phyloP scores from a whole-genome alignment of 2,113 vertebrate species.

The Alethe diademata region DNA sequence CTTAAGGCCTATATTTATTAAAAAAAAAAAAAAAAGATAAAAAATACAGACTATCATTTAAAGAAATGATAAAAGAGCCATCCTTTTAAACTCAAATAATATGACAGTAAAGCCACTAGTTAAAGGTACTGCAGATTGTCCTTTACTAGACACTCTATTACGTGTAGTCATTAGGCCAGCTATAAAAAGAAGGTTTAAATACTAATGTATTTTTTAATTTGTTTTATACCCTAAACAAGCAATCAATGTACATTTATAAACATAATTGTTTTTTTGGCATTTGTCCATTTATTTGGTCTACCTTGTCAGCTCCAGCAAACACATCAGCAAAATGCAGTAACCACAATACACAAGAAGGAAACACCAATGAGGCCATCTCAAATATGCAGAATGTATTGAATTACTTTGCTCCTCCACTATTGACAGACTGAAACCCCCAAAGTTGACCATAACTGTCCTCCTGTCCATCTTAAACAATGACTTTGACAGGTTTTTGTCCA shows the following conservation, averaged over 20 bases:
- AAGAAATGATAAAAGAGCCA: slow-evolving; percentile 57
- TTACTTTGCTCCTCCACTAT: slow-evolving; percentile 58
- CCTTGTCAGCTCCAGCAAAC: slow-evolving; percentile 69
- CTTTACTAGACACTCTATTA: slow-evolving; percentile 68
- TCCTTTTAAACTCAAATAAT: slow-evolving; percentile 68
- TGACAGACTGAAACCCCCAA: slow-evolving; percentile 65
- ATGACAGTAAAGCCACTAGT: slow-evolving; percentile 57
- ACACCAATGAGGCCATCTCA: slow-evolving; percentile 52
- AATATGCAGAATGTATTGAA: slow-evolving; percentile 71
- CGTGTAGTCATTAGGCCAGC: slow-evolving; percentile 63
- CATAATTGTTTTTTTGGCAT: slow-evolving; percentile 87
- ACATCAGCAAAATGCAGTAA: slow-evolving; percentile 65
- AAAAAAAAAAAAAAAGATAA: background rate
- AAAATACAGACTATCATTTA: slow-evolving; percentile 33
- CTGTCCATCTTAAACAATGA: slow-evolving; percentile 11
- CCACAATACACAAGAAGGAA: slow-evolving; percentile 52
- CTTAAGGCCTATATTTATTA: background rate
- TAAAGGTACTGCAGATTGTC: slow-evolving; percentile 66
- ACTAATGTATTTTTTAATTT: slow-evolving; percentile 85
- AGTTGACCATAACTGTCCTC: slow-evolving; percentile 47
- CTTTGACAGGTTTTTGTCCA: slow-evolving; percentile 73
- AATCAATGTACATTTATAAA: slow-evolving; percentile 93
- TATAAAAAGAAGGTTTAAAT: slow-evolving; percentile 79
- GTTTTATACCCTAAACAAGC: slow-evolving; percentile 87
- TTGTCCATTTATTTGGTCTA: slow-evolving; percentile 80